These are phyloP conservation scores for Tribolium freemani DNA, from an alignment of 2,888 invertebrate genomes.

Conservation along the genomic window DNA sequence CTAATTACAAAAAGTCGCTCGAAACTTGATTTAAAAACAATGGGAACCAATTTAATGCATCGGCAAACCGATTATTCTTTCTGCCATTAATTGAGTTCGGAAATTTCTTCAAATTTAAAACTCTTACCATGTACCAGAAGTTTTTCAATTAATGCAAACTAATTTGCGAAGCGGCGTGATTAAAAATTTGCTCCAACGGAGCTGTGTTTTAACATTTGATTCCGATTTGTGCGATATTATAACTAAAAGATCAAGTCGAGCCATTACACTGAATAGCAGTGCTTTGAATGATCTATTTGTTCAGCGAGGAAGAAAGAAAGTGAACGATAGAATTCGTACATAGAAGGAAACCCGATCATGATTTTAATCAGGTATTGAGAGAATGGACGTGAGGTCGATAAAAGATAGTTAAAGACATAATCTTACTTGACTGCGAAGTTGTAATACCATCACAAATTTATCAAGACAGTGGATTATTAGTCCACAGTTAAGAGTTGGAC, in stretches of 20 bases:
- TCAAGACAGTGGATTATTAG: neutral
- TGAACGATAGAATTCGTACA: neutral
- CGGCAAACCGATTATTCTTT: constrained; percentile 60
- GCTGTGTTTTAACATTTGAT: too few species aligned
- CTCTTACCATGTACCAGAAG: neutral
- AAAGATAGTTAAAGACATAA: constrained; percentile 23
- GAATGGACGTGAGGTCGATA: constrained; percentile 17
- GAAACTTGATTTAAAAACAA: constrained; percentile 52
- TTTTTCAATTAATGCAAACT: neutral
- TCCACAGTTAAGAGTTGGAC: neutral
- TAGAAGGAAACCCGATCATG: constrained; percentile 10
- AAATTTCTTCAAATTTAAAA: constrained; percentile 29
- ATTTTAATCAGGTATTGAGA: constrained; percentile 23
- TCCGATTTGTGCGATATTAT: too few species aligned
- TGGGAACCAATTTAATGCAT: constrained; percentile 59
- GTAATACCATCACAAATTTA: neutral
- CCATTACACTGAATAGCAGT: neutral
- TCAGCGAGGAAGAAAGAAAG: neutral
- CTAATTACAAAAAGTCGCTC: constrained; percentile 23
- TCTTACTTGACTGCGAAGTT: constrained; percentile 13
- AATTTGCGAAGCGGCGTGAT: neutral
- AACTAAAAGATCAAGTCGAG: neutral
- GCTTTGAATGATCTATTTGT: neutral
- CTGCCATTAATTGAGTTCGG: constrained; percentile 55
- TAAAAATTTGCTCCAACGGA: neutral